These are phyloP conservation scores for Congeria kusceri DNA, from an alignment of 2,888 invertebrate genomes.

Conservation along the genomic window DNA sequence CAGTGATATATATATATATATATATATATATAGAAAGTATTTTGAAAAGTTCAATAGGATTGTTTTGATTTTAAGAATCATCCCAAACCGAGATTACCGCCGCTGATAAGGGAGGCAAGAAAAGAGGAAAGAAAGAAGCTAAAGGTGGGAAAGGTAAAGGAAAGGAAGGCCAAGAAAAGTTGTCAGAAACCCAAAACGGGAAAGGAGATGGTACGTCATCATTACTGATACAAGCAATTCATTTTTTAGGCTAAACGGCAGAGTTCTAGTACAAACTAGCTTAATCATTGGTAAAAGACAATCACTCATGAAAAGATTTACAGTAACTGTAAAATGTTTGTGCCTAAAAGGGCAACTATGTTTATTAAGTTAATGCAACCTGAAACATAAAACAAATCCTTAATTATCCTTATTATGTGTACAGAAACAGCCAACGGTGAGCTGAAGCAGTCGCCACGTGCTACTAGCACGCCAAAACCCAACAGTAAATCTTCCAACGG, in stretches of 20 bases:
- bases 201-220: conserved; percentile 1
- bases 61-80: no score
- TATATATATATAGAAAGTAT: not conserved
- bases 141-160: conserved; percentile 26
- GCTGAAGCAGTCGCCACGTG: not conserved
- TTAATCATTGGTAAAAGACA: no score
- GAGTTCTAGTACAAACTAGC: no score
- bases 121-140: conserved; percentile 15
- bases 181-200: not conserved
- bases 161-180: not conserved
- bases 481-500: not conserved
- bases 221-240: no score
- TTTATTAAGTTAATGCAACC: no score
- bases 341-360: no score
- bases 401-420: no score
- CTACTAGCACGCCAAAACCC: not conserved
- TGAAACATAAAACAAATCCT: no score
- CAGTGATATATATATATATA: no score
- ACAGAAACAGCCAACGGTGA: not conserved
- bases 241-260: no score
- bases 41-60: not conserved
- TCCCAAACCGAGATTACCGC: not conserved
- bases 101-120: conserved; percentile 27
- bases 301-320: no score
- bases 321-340: no score